These are phyloP conservation scores for Dascillus cervinus DNA, from an alignment of 2,888 invertebrate species.

Conservation along the genomic window DNA sequence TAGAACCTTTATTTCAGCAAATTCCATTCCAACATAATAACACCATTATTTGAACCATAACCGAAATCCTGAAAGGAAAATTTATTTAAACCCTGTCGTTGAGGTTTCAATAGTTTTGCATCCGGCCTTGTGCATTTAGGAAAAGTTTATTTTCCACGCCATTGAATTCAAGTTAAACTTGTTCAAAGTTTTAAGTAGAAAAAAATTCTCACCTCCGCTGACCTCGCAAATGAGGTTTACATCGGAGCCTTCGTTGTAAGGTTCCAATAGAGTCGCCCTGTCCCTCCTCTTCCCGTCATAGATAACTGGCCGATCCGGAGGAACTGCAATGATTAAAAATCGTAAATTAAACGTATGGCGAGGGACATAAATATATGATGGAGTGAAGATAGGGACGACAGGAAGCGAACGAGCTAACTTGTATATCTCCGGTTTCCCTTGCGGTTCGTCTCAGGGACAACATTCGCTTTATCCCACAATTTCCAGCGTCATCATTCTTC, in stretches of 20 bases:
- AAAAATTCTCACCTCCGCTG: constrained; percentile 70
- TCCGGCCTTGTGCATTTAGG: too few relatives aligned
- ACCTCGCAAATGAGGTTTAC: constrained; percentile 78
- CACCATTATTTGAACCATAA: too few relatives aligned
- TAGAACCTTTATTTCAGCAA: too few relatives aligned
- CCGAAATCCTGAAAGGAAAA: too few relatives aligned
- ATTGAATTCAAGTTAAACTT: too few relatives aligned
- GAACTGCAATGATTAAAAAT: constrained; percentile 56
- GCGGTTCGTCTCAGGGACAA: constrained; percentile 16
- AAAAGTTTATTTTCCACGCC: too few relatives aligned
- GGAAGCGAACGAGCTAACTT: constrained; percentile 18
- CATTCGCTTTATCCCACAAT: constrained; percentile 28
- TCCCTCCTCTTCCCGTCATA: constrained; percentile 72
- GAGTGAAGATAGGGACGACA: constrained; percentile 22
- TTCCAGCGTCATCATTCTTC: constrained; percentile 30
- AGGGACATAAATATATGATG: constrained; percentile 19
- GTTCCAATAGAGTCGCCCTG: constrained; percentile 65
- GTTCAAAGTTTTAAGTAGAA: too few relatives aligned
- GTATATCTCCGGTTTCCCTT: constrained; percentile 19
- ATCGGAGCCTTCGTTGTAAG: constrained; percentile 80
- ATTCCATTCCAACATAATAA: too few relatives aligned
- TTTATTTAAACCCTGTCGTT: too few relatives aligned
- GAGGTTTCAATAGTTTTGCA: too few relatives aligned
- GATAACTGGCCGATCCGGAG: constrained; percentile 74
- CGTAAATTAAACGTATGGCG: neutral